Evolutionary conservation across 2,797 vertebrate species (phyloP).

Genomic region (Lateolabrax maculatus): DNA sequence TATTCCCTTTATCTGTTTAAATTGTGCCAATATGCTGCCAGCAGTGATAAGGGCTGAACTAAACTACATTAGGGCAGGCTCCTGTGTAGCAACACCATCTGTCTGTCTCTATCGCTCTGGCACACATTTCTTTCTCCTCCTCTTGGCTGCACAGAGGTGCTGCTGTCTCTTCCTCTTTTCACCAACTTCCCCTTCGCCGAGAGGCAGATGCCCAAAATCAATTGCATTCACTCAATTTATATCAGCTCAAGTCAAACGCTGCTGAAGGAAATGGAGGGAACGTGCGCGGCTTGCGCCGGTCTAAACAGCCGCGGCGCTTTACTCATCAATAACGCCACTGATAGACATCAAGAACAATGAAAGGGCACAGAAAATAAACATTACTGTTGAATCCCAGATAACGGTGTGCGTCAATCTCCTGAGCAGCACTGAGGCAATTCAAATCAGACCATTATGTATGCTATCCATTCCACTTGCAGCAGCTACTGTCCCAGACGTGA

Average conservation of each 20-base stretch:
- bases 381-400: constrained; percentile 50
- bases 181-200: constrained; percentile 47
- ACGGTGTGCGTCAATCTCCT: constrained; percentile 35
- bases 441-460: constrained; percentile 40
- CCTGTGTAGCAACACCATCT: constrained; percentile 71
- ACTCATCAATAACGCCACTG: constrained; percentile 55
- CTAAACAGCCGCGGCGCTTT: constrained; percentile 28
- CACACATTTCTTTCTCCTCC: constrained; percentile 71
- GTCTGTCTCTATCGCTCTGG: constrained; percentile 71
- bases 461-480: constrained; percentile 18
- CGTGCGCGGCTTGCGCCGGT: neutral
- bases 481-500: constrained; percentile 52
- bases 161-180: constrained; percentile 45
- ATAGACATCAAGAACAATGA: constrained; percentile 64
- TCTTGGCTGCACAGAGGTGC: constrained; percentile 49
- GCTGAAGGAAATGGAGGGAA: constrained; percentile 41
- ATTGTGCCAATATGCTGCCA: constrained; percentile 61
- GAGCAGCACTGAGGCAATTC: constrained; percentile 28
- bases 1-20: constrained; percentile 57
- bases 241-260: constrained; percentile 57
- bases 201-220: constrained; percentile 67
- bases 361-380: constrained; percentile 56
- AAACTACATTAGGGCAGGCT: constrained; percentile 66
- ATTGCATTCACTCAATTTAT: constrained; percentile 73
- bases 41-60: constrained; percentile 67